Percentiles rank a stretch among this genome's conserved stretches.
Evolutionary conservation across 2,797 vertebrate genomes (phyloP).

Genomic region (Premnoplex brunnescens): DNA sequence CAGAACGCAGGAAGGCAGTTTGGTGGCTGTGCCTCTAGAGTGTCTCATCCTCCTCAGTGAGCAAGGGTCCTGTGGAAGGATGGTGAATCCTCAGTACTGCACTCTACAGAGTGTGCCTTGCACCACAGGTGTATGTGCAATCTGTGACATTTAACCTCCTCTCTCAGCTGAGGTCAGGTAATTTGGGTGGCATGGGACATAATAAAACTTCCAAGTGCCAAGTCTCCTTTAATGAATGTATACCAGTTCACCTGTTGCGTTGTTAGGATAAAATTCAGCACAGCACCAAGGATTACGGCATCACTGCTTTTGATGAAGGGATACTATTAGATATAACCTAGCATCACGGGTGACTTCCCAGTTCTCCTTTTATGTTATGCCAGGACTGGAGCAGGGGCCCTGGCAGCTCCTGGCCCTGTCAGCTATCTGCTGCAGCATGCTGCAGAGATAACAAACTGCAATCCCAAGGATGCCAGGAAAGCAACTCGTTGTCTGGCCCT

Average conservation of each 20-base stretch:
- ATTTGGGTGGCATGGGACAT: not conserved
- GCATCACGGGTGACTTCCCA: not conserved
- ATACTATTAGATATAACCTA: not conserved
- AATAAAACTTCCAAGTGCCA: not conserved
- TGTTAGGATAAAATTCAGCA: not conserved
- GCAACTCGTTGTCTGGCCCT: not conserved
- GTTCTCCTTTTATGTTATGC: not conserved
- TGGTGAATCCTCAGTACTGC: not conserved
- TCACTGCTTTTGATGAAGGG: rapidly evolving
- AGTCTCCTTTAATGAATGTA: not conserved
- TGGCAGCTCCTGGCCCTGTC: not conserved
- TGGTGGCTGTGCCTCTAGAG: not conserved
- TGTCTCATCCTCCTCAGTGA: not conserved
- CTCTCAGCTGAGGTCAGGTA: not conserved
- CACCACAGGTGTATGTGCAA: rapidly evolving
- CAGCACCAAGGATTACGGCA: not conserved
- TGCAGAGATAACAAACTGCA: not conserved
- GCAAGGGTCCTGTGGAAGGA: not conserved
- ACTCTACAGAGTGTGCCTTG: rapidly evolving
- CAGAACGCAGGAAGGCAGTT: not conserved
- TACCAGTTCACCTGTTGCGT: not conserved
- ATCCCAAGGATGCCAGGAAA: not conserved
- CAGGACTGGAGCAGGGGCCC: not conserved
- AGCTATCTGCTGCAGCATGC: not conserved
- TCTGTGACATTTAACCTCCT: not conserved